Conservation (phyloP, 2,888 invertebrate genomes). For the Pycnomerus fuliginosus region DNA sequence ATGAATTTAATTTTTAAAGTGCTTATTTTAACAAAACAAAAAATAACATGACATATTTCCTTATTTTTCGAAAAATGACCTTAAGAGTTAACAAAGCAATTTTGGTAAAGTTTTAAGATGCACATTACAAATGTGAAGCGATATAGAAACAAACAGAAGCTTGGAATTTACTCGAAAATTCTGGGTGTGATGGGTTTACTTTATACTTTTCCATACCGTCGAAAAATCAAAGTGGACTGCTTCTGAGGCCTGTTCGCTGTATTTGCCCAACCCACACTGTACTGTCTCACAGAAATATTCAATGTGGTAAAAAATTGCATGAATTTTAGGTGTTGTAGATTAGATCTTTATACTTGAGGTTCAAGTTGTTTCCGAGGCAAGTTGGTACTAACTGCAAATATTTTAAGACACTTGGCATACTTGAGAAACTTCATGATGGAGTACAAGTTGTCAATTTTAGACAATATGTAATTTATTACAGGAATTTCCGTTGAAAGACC, state of each 20-base stretch:
- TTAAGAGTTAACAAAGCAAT: too few species aligned
- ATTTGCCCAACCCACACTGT: neutral
- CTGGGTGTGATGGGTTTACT: neutral
- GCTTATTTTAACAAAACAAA: neutral
- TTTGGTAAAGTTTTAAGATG: too few species aligned
- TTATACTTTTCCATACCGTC: neutral
- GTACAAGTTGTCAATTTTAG: constrained; percentile 2
- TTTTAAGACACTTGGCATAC: neutral
- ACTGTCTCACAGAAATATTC: constrained; percentile 1
- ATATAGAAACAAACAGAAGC: neutral
- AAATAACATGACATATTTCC: neutral
- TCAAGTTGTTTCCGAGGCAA: neutral
- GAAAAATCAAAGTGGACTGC: too few species aligned
- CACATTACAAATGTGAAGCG: neutral
- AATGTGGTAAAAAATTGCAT: constrained; percentile 2
- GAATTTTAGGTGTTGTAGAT: constrained; percentile 2
- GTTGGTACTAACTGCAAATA: neutral
- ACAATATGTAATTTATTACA: constrained; percentile 1
- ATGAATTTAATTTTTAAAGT: neutral
- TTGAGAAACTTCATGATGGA: neutral
- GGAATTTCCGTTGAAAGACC: constrained; percentile 1
- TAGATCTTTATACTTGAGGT: neutral
- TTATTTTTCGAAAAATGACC: too few species aligned
- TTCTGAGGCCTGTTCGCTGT: constrained; percentile 4
- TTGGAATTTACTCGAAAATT: neutral